Base-by-base conservation (phyloP, 2,797 vertebrate genomes). In the Phalanger gymnotis region DNA sequence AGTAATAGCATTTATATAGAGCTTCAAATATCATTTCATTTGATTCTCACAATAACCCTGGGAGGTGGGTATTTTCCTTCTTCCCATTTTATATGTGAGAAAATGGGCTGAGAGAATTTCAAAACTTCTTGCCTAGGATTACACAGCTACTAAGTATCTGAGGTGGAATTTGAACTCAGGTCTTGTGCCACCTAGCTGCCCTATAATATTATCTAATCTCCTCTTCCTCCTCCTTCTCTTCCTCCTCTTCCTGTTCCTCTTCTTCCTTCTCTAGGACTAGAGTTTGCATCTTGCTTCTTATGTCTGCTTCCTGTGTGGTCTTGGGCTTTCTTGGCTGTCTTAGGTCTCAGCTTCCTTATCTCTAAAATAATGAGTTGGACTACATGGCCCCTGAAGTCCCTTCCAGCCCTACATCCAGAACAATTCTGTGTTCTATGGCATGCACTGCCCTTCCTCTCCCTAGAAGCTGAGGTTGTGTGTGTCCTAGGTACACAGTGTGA, bases 401-500 rank as follows among this genome's bases (percentile, higher is more conserved):
- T 52, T 54, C 91, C 25, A n/a, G 57, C 91, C 54, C 22, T 40
- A 31, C 4, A 54, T 11, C n/a, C 34, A 66, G 25, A 19, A 52
- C 57, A 95, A 90, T 53, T 34, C 47, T 73, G 2, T 1, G 14
- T 53, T 54, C 40, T 52, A 0, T 0, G 1, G 6, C 47, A 12
- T 22, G 0, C 30, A 54, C 4, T 2, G 66, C 5, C 14, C 10
- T 12, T 16, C 53, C 5, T 1, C 2, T 53, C 4, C 3, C 5
- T 73, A 11, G 3, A 14, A 31, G 4, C 1, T 0, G 28, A 27
- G 89, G 93, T 57, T 0, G 0, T 0, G 28, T 52, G 4, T 31
- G 9, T 25, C 19, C 0, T 4, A 57, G n/a, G 47, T 34, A 51
- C 19, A 53, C 4, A 1, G 6, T 0, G 0, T 0, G n/a, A 30